Conservation (phyloP, 2,888 invertebrate genomes). For the Xylocampa areola region DNA sequence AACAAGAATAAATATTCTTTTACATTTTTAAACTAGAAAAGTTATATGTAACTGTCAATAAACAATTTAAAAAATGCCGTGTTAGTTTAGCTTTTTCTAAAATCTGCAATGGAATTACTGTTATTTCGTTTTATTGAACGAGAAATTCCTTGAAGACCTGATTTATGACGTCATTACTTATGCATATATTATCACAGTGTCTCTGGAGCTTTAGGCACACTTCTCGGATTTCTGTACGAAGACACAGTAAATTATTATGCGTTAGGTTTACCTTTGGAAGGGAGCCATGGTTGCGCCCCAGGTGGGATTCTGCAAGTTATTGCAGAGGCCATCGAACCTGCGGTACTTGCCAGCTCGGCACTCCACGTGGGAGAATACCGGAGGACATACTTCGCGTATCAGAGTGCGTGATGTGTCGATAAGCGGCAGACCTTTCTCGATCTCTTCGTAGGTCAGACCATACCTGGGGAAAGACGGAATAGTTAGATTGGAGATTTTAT, state of each 20-base stretch:
- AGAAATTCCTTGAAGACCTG: too few relatives aligned
- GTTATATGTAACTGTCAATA: too few relatives aligned
- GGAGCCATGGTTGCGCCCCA: conserved; percentile 97
- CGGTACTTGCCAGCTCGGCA: conserved; percentile 97
- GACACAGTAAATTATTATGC: background rate
- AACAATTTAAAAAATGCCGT: too few relatives aligned
- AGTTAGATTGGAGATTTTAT: background rate
- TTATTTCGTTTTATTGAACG: too few relatives aligned
- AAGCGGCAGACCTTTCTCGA: conserved; percentile 95
- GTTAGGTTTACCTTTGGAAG: conserved; percentile 92
- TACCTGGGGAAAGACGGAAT: conserved; percentile 89
- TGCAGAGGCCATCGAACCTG: conserved; percentile 96
- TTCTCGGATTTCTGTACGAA: background rate
- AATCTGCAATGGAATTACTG: too few relatives aligned
- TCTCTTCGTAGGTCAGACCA: conserved; percentile 95
- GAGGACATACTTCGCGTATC: conserved; percentile 96
- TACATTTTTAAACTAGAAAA: too few relatives aligned
- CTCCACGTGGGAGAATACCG: conserved; percentile 95
- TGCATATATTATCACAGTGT: too few relatives aligned
- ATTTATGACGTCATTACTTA: too few relatives aligned
- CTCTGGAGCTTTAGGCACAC: too few relatives aligned
- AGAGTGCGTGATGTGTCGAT: conserved; percentile 97
- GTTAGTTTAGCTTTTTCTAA: too few relatives aligned
- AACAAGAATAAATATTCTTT: conserved; percentile 31
- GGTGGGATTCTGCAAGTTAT: conserved; percentile 96